phyloP scores from a whole-genome alignment of 2,113 vertebrate genomes.

The Crotalus helleri region DNA sequence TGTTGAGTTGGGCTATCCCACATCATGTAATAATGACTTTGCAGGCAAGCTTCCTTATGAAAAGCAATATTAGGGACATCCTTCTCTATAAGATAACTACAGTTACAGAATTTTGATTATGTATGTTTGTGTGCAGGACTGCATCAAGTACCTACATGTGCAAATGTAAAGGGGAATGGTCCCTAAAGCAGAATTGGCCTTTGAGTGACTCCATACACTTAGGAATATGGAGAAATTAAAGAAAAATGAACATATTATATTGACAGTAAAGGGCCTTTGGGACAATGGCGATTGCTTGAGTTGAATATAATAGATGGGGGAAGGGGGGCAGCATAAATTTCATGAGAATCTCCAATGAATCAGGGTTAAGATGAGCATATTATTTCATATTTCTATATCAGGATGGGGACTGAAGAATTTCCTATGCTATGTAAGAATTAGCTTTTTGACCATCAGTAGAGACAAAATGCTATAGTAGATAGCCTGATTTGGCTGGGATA shows the following conservation, averaged over 20 bases:
- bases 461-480: not conserved
- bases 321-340: not conserved
- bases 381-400: slow-evolving; percentile 7
- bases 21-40: not conserved
- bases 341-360: not conserved
- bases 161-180: not conserved
- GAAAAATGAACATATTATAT: not conserved
- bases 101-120: not conserved
- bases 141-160: not conserved
- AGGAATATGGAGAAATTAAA: not conserved
- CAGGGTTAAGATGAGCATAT: not conserved
- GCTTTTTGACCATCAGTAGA: not conserved
- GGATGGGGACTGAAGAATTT: not conserved
- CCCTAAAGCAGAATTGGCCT: not conserved
- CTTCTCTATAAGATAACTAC: not conserved
- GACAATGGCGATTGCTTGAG: not conserved
- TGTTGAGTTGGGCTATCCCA: not conserved
- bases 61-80: not conserved
- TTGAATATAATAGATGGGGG: not conserved
- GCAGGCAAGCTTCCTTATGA: not conserved
- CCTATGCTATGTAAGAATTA: not conserved
- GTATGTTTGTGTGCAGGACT: not conserved
- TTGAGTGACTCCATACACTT: not conserved
- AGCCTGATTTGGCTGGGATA: not conserved
- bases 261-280: not conserved